Conservation (phyloP, 2,888 invertebrate species). For the Drosophila paranaensis region DNA sequence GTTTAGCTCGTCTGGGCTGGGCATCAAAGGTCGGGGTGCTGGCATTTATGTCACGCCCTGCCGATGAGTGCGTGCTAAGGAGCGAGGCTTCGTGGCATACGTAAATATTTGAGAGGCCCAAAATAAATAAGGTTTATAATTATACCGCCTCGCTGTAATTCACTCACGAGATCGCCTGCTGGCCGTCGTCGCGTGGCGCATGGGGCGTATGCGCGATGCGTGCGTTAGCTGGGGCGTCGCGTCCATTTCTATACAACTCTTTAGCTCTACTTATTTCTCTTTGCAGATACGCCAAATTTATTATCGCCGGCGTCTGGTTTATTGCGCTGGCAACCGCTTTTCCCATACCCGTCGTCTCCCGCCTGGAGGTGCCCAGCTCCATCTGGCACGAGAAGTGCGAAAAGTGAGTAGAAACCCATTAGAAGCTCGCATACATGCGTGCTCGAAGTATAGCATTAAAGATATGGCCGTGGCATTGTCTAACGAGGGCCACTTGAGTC, state of each 20-base stretch:
- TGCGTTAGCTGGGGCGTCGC: conserved; percentile 24
- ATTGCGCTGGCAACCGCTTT: conserved; percentile 91
- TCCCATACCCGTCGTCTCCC: conserved; percentile 92
- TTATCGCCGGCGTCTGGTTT: conserved; percentile 84
- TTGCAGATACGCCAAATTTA: conserved; percentile 84
- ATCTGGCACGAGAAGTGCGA: conserved; percentile 88
- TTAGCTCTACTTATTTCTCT: background rate
- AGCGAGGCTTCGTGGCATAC: conserved; percentile 54
- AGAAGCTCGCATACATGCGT: conserved; percentile 5
- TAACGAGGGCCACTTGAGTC: conserved; percentile 42
- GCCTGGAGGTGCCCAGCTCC: conserved; percentile 87
- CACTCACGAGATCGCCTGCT: conserved; percentile 17
- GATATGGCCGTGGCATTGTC: conserved; percentile 42
- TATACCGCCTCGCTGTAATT: conserved; percentile 61
- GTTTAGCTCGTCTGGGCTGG: conserved; percentile 7
- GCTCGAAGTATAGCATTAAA: conserved; percentile 34
- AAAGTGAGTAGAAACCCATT: conserved; percentile 86
- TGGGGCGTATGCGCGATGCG: conserved; percentile 44
- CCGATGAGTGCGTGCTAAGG: conserved; percentile 46
- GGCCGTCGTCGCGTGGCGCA: background rate
- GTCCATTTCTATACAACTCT: conserved; percentile 15
- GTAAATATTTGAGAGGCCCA: conserved; percentile 69
- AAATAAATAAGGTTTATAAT: conserved; percentile 73
- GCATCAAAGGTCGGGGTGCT: too few relatives aligned
- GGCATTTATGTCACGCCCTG: conserved; percentile 59